Conservation (phyloP, 2,888 invertebrate species). For the Hydropsyche betteni region DNA sequence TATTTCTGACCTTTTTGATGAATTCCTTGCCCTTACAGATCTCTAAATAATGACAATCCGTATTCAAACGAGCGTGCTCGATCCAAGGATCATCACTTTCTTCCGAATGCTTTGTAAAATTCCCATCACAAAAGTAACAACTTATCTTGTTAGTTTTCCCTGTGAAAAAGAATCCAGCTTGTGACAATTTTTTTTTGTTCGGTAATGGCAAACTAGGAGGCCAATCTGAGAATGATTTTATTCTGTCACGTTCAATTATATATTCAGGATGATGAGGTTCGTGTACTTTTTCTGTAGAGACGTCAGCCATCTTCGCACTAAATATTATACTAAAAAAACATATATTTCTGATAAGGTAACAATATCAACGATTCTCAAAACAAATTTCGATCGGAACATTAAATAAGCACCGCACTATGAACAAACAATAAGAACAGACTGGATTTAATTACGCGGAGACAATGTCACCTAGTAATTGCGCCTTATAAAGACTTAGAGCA, state of each 20-base stretch:
- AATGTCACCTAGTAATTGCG: too few relatives aligned
- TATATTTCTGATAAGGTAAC: not conserved
- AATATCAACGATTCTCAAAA: too few relatives aligned
- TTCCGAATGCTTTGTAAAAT: not conserved
- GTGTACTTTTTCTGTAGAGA: not conserved
- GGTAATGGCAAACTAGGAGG: not conserved
- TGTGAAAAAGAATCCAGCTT: conserved; percentile 18
- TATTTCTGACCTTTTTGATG: not conserved
- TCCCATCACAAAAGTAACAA: conserved; percentile 23
- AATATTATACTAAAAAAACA: too few relatives aligned
- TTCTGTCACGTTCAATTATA: not conserved
- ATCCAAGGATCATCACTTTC: conserved; percentile 12
- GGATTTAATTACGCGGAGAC: too few relatives aligned
- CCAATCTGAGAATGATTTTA: not conserved
- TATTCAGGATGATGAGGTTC: not conserved
- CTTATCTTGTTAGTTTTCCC: not conserved
- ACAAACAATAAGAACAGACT: too few relatives aligned
- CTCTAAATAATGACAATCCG: conserved; percentile 7
- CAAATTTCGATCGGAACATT: too few relatives aligned
- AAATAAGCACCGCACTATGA: too few relatives aligned
- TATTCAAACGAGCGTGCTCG: conserved; percentile 5
- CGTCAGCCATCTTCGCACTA: not conserved
- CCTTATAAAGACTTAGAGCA: conserved; percentile 35
- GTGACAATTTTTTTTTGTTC: not conserved
- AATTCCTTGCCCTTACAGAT: not conserved